A percentile compares a stretch with the other conserved stretches of the same genome.
These are phyloP conservation scores for Gari tellinella DNA, from an alignment of 2,888 invertebrate genomes.

Conservation along the genomic window DNA sequence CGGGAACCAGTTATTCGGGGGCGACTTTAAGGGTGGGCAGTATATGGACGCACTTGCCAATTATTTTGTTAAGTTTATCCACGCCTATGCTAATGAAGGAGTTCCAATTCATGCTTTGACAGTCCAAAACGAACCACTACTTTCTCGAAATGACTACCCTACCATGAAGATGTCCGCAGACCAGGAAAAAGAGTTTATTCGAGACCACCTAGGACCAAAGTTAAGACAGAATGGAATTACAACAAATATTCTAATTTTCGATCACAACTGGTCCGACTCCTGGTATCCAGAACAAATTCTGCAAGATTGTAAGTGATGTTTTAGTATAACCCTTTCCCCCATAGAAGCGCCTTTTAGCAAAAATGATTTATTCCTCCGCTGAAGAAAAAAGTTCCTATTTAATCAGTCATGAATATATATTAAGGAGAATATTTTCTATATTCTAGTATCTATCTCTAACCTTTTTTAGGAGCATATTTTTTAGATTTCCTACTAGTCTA, in stretches of 20 bases:
- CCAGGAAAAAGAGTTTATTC: constrained; percentile 51
- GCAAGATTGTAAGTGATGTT: constrained; percentile 36
- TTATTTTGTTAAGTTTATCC: constrained; percentile 64
- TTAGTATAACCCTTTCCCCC: too few species aligned
- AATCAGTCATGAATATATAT: too few species aligned
- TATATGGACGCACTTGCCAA: constrained; percentile 49
- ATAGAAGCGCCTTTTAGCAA: too few species aligned
- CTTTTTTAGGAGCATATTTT: too few species aligned
- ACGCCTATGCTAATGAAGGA: constrained; percentile 56
- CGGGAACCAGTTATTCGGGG: constrained; percentile 49
- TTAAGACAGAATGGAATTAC: constrained; percentile 53
- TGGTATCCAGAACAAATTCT: constrained; percentile 59
- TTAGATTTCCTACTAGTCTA: too few species aligned
- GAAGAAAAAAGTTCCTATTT: too few species aligned
- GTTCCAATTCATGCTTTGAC: constrained; percentile 54
- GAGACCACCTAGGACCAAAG: constrained; percentile 57
- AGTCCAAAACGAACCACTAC: constrained; percentile 62
- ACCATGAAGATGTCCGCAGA: constrained; percentile 62
- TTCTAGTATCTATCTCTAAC: too few species aligned
- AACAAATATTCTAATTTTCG: constrained; percentile 62
- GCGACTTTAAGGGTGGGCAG: constrained; percentile 42
- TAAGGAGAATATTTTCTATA: too few species aligned
- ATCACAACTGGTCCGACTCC: constrained; percentile 62
- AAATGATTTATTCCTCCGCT: too few species aligned
- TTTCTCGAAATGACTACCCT: constrained; percentile 44